phyloP scores from a whole-genome alignment of 2,888 invertebrate genomes.

The Apamea sordens region DNA sequence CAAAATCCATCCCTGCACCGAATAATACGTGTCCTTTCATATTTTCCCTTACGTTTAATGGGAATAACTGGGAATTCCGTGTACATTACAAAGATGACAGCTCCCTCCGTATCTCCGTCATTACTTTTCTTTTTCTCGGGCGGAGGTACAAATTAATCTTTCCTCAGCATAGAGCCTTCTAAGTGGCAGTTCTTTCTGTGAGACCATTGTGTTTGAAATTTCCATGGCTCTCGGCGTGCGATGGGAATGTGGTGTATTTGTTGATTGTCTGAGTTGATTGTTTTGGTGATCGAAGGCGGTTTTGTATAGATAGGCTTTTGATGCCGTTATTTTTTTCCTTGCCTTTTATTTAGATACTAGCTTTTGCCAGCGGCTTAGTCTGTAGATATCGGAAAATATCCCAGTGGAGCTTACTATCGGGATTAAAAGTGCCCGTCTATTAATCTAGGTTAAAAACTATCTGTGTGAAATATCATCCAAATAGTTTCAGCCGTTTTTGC shows the following conservation, averaged over 20 bases:
- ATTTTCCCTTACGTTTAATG: constrained; percentile 68
- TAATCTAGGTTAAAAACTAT: no score
- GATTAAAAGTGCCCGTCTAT: background rate
- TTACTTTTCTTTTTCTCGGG: constrained; percentile 74
- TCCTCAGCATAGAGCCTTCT: constrained; percentile 76
- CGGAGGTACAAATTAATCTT: constrained; percentile 84
- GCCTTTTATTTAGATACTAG: background rate
- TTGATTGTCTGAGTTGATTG: constrained; percentile 45
- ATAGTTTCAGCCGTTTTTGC: no score
- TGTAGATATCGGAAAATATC: no score
- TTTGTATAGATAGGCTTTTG: background rate
- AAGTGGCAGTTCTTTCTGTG: constrained; percentile 76
- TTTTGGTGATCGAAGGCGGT: constrained; percentile 21
- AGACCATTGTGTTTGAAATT: constrained; percentile 66
- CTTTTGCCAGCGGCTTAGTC: background rate
- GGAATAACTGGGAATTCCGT: constrained; percentile 71
- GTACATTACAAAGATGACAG: constrained; percentile 78
- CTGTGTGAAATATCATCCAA: no score
- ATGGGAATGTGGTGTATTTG: constrained; percentile 42
- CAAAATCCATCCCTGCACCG: constrained; percentile 58
- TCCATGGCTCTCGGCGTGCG: constrained; percentile 47
- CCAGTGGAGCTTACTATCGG: background rate
- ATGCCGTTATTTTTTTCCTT: background rate
- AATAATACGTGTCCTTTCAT: constrained; percentile 64
- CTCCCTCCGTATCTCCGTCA: constrained; percentile 67